phyloP scores from a whole-genome alignment of 2,113 vertebrate genomes.

The Varanus komodoensis region DNA sequence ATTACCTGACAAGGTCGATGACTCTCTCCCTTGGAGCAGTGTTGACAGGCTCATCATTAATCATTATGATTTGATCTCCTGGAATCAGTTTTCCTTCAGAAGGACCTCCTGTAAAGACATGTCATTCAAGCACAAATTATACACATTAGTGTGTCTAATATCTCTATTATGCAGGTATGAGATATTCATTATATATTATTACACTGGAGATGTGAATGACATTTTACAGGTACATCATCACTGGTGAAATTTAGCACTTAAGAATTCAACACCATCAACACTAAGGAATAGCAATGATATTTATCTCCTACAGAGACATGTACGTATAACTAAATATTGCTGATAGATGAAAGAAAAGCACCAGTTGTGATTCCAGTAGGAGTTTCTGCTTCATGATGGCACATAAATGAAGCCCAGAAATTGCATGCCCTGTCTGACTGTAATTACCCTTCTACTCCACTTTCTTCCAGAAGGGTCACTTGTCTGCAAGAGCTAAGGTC shows the following conservation, averaged over 20 bases:
- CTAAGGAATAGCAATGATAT: background rate
- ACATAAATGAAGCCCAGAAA: background rate
- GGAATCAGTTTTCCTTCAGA: conserved; percentile 96
- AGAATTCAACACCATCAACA: background rate
- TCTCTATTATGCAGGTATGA: background rate
- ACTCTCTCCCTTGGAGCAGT: conserved; percentile 94
- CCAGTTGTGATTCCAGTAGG: background rate
- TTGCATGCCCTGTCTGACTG: background rate
- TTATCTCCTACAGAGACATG: background rate
- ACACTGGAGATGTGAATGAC: background rate
- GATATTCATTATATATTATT: fast-evolving
- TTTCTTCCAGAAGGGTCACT: background rate
- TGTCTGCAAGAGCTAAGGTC: background rate
- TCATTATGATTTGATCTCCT: conserved; percentile 99
- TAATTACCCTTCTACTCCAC: background rate
- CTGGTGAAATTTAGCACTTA: background rate
- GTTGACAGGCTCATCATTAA: conserved; percentile 96
- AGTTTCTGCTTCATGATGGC: background rate
- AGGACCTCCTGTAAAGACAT: conserved; percentile 88
- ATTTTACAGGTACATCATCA: background rate
- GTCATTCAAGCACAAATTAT: conserved; percentile 58
- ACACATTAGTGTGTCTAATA: conserved; percentile 24
- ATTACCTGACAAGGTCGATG: conserved; percentile 98
- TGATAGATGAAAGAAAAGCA: background rate
- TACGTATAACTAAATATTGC: background rate